Conservation (phyloP, 2,888 invertebrate genomes). For the Drosophila stalkeri region DNA sequence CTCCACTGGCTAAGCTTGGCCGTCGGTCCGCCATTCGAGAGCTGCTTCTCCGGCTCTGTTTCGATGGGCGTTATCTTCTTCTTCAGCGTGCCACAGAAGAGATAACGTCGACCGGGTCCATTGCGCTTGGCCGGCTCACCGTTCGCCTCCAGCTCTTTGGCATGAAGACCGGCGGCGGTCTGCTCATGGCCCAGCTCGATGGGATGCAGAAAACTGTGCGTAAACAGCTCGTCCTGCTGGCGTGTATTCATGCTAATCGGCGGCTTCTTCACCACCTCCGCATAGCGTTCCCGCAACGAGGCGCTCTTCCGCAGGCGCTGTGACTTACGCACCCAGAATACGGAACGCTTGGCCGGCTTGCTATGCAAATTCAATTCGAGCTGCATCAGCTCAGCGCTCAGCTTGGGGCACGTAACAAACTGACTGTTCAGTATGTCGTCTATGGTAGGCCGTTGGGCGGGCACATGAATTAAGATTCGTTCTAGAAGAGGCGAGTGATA, state of each 20-base stretch:
- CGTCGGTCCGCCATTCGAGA: slow-evolving; percentile 71
- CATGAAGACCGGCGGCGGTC: background rate
- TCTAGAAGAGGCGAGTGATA: slow-evolving; percentile 75
- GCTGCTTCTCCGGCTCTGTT: slow-evolving; percentile 78
- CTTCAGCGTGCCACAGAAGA: slow-evolving; percentile 84
- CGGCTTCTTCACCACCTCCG: slow-evolving; percentile 83
- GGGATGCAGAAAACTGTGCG: slow-evolving; percentile 84
- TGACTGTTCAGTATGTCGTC: slow-evolving; percentile 86
- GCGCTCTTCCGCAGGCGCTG: slow-evolving; percentile 83
- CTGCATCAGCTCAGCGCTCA: slow-evolving; percentile 84
- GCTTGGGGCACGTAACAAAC: slow-evolving; percentile 86
- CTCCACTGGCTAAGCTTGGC: slow-evolving; percentile 78
- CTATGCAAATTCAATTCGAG: slow-evolving; percentile 82
- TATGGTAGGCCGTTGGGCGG: slow-evolving; percentile 85
- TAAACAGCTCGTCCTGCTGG: slow-evolving; percentile 83
- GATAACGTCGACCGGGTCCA: slow-evolving; percentile 73
- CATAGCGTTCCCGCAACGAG: slow-evolving; percentile 83
- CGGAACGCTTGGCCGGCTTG: slow-evolving; percentile 81
- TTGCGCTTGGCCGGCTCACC: slow-evolving; percentile 65
- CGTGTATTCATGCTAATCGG: slow-evolving; percentile 84
- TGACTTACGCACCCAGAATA: slow-evolving; percentile 84
- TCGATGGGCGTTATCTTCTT: slow-evolving; percentile 85
- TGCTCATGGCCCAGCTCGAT: slow-evolving; percentile 73
- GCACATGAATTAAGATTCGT: slow-evolving; percentile 86
- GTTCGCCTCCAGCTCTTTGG: slow-evolving; percentile 61